Base-by-base conservation (phyloP, 2,888 invertebrate species). In the Nomada lathburiana region DNA sequence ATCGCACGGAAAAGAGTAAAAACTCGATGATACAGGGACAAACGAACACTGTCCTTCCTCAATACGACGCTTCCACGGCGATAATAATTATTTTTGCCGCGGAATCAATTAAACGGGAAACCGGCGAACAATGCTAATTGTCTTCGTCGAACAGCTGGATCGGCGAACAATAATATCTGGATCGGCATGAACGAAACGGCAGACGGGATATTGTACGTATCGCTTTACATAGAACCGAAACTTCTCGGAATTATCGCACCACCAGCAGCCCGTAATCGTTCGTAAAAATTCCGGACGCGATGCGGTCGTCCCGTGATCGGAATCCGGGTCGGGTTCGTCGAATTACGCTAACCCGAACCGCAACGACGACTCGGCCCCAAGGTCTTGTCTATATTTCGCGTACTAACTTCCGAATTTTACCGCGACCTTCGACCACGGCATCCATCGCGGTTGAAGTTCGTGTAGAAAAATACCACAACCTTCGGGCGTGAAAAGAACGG, bases 311-410 rank as follows among this genome's bases (percentile, higher is more conserved):
- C 7, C 36, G 36, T 57, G 26, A 26, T 60, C 11, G 20, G 68
- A 73, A 67, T 77, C 62, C 42, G 55, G 62, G 47, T 79, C 70
- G 62, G 13, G 23, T 82, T 82, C 65, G 65, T 11, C 44, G 62
- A 70, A 70, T 52, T 42, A 75, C 16, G 72, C 47, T 44, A 26
- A 55, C 16, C 29, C 13, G 29, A 71, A 80, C 72, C 68, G 44
- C 52, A 79, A 4, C 2, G 26, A n/a, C n/a, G 42, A 52, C 64
- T 47, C 42, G 55, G 23, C 13, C 13, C 10, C 63, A 77, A 80
- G 68, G 81, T 62, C 80, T 47, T 16, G 16, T 13, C 20, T 23
- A 11, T 13, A 20, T 65, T 69, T 72, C 47, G 7, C 60, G 16
- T 20, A 5, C 18, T 13, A 69, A 18, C 59, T 44, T 64, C 57